A percentile compares a stretch with the other conserved stretches of the same genome.
These are phyloP conservation scores for Canis aureus DNA, from an alignment of 2,113 vertebrate species.

Conservation along the genomic window DNA sequence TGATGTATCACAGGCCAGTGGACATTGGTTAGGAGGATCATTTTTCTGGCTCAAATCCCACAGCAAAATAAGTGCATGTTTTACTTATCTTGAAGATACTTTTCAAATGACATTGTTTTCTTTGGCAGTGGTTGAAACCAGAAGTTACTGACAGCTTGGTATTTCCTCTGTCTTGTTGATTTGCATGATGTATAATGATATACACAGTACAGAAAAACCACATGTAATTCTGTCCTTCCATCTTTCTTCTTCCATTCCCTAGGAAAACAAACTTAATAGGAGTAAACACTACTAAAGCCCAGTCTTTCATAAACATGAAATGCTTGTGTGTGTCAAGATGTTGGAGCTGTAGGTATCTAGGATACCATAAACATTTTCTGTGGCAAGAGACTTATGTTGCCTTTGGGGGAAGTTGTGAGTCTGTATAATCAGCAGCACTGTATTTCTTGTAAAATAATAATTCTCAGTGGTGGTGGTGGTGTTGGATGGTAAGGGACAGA, in stretches of 20 bases:
- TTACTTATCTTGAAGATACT: not conserved
- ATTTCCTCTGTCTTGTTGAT: conserved; percentile 54
- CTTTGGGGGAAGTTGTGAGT: conserved; percentile 59
- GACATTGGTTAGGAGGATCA: not conserved
- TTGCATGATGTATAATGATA: conserved; percentile 12
- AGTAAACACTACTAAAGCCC: not conserved
- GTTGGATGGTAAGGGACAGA: conserved; percentile 19
- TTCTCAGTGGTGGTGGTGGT: not conserved
- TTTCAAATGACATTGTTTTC: conserved; percentile 62
- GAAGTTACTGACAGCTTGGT: conserved; percentile 64
- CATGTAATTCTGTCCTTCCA: not conserved
- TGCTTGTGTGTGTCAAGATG: conserved; percentile 37
- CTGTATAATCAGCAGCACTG: not conserved
- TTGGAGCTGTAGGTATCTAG: conserved; percentile 53
- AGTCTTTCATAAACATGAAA: conserved; percentile 49
- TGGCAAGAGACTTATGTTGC: conserved; percentile 42
- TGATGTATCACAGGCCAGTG: not conserved
- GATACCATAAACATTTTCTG: conserved; percentile 67
- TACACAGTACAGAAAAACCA: not conserved
- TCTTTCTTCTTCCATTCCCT: not conserved
- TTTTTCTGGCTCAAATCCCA: not conserved
- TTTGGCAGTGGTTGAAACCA: conserved; percentile 56
- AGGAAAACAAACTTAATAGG: conserved; percentile 5
- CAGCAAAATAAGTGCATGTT: conserved; percentile 10
- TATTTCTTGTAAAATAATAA: conserved; percentile 47